A percentile compares a stretch with the other conserved stretches of the same genome.
Conservation (phyloP, 2,888 invertebrate genomes). For the Drosophila aldrichi region DNA sequence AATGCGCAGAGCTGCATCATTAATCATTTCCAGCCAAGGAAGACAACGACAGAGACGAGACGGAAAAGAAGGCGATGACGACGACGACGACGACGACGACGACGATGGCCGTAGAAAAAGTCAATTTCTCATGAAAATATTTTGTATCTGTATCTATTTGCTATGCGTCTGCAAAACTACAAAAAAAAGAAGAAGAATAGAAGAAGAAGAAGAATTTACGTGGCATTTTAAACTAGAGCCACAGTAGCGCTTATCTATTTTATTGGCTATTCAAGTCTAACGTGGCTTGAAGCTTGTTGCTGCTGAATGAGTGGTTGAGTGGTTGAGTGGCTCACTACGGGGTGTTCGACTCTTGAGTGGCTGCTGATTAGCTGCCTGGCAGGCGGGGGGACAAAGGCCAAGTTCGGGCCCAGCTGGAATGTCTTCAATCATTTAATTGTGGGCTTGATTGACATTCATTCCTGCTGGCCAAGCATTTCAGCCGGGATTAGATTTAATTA, state of each 20-base stretch:
- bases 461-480: slow-evolving; percentile 41
- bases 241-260: slow-evolving; percentile 29
- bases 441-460: slow-evolving; percentile 70
- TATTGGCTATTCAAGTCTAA: slow-evolving; percentile 30
- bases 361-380: slow-evolving; percentile 44
- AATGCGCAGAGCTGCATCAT: slow-evolving; percentile 80
- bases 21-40: slow-evolving; percentile 81
- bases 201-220: slow-evolving; percentile 19
- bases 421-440: slow-evolving; percentile 80
- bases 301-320: slow-evolving; percentile 9
- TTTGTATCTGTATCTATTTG: slow-evolving; percentile 74
- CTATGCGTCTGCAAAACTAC: slow-evolving; percentile 58
- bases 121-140: slow-evolving; percentile 83
- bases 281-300: slow-evolving; percentile 47
- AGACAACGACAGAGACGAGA: slow-evolving; percentile 71
- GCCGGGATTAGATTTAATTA: slow-evolving; percentile 78
- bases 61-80: slow-evolving; percentile 56
- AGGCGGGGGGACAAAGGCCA: slow-evolving; percentile 27
- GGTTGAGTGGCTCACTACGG: slow-evolving; percentile 12
- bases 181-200: slow-evolving; percentile 24
- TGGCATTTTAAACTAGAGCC: slow-evolving; percentile 58
- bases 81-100: slow-evolving; percentile 34
- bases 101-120: slow-evolving; percentile 67
- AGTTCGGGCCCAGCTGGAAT: slow-evolving; percentile 29
- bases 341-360: slow-evolving; percentile 20